Conservation (phyloP, 2,888 invertebrate species). For the Mimas tiliae region DNA sequence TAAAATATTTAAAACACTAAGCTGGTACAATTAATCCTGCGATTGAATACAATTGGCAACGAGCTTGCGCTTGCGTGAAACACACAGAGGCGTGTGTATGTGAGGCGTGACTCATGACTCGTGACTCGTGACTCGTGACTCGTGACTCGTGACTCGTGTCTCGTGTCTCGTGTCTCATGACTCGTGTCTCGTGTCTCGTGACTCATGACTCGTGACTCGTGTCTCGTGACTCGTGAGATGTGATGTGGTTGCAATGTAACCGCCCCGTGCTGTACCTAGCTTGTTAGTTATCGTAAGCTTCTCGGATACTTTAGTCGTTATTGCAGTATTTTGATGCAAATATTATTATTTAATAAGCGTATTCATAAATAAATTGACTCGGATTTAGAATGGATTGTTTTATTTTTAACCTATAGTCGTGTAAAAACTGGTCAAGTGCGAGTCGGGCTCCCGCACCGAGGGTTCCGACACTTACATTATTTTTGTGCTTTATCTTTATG, state of each 20-base stretch:
- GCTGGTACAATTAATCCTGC: too few relatives aligned
- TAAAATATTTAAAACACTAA: too few relatives aligned
- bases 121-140: neutral
- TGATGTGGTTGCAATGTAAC: constrained; percentile 8
- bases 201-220: too few relatives aligned
- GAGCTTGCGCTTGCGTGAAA: neutral
- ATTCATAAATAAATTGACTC: constrained; percentile 84
- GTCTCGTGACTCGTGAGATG: neutral
- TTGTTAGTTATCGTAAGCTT: constrained; percentile 62
- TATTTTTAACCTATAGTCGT: constrained; percentile 40
- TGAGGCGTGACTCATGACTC: neutral
- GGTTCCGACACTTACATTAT: too few relatives aligned
- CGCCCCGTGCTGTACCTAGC: constrained; percentile 60
- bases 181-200: neutral
- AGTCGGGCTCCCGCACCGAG: too few relatives aligned
- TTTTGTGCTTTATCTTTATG: too few relatives aligned
- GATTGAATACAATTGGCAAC: neutral
- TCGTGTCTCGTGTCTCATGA: neutral
- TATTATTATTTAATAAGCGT: constrained; percentile 82
- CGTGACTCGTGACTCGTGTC: neutral
- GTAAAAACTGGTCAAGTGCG: too few relatives aligned
- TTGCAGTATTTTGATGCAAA: constrained; percentile 84
- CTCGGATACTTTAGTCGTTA: constrained; percentile 78
- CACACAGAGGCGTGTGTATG: neutral
- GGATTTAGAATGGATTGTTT: constrained; percentile 69